These are phyloP conservation scores for Adineta ricciae DNA, from an alignment of 2,888 invertebrate species.

Conservation along the genomic window DNA sequence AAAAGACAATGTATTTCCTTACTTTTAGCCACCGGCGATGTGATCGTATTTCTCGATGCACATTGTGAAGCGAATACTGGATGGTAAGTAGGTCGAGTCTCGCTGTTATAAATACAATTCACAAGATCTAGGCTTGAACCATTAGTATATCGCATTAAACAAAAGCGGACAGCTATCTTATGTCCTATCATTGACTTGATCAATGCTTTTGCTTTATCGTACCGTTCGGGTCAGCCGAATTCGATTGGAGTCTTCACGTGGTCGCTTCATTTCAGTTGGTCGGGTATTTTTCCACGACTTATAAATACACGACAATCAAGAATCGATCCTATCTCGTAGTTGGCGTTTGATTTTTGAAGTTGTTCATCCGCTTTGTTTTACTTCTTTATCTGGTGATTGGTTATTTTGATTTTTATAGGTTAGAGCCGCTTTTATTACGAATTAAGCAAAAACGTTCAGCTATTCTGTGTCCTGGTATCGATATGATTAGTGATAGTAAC, in stretches of 20 bases:
- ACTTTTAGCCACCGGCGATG: conserved; percentile 42
- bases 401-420: conserved; percentile 49
- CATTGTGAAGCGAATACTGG: conserved; percentile 48
- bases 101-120: neutral
- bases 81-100: conserved; percentile 39
- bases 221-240: conserved; percentile 42
- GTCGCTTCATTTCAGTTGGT: conserved; percentile 46
- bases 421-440: conserved; percentile 75
- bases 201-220: conserved; percentile 67
- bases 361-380: too few relatives aligned
- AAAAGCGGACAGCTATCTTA: conserved; percentile 67
- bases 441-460: conserved; percentile 69
- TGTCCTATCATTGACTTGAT: conserved; percentile 92
- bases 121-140: conserved; percentile 64
- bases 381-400: conserved; percentile 10
- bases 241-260: conserved; percentile 29
- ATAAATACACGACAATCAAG: neutral
- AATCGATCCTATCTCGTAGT: conserved; percentile 19
- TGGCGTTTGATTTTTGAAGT: too few relatives aligned
- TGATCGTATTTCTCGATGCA: conserved; percentile 49
- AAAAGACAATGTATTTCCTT: too few relatives aligned
- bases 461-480: conserved; percentile 84
- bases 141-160: conserved; percentile 70
- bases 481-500: conserved; percentile 72
- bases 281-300: conserved; percentile 18